phyloP scores from a whole-genome alignment of 2,113 vertebrate species.

The Hucho hucho region DNA sequence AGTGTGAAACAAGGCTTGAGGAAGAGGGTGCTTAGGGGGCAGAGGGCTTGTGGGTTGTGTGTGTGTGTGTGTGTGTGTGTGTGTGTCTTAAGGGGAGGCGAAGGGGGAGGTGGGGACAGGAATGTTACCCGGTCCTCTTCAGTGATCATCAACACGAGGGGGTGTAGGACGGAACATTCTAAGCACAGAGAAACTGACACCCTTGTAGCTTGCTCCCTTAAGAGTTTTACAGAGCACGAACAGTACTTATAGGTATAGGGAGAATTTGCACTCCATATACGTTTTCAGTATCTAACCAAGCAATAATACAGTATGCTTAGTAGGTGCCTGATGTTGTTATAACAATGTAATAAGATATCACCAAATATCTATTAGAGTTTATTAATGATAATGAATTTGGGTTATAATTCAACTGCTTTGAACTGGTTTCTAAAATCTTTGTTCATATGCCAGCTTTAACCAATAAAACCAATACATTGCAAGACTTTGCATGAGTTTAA shows the following conservation, averaged over 20 bases:
- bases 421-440: background rate
- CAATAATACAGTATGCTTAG: background rate
- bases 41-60: background rate
- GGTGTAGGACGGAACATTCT: constrained; percentile 30
- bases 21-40: background rate
- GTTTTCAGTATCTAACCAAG: background rate
- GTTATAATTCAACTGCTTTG: no score
- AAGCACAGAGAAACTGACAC: constrained; percentile 14
- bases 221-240: background rate
- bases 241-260: background rate
- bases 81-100: constrained; percentile 1
- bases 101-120: constrained; percentile 12
- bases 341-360: background rate
- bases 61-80: constrained; percentile 2
- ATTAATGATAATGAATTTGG: background rate
- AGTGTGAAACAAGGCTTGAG: constrained; percentile 7
- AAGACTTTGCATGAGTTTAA: background rate
- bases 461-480: background rate
- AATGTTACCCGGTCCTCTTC: constrained; percentile 27
- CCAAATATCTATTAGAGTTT: background rate
- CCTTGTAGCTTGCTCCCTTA: background rate
- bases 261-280: background rate
- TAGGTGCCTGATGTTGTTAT: background rate
- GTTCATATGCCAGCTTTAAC: background rate
- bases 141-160: constrained; percentile 27